Conservation (phyloP, 2,797 vertebrate genomes). For the Chiloscyllium punctatum region DNA sequence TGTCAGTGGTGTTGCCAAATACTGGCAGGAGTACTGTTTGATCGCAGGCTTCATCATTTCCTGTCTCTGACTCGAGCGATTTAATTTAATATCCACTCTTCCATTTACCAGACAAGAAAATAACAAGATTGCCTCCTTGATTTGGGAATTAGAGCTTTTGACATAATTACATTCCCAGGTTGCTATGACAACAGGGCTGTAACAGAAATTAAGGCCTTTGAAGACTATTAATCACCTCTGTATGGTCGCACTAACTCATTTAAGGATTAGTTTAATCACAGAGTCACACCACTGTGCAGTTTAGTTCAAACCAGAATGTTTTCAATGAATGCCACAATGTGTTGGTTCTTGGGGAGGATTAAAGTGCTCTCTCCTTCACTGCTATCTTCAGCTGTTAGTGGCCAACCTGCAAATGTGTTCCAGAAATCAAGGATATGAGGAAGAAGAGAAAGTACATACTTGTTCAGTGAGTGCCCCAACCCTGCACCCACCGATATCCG, state of each 20-base stretch:
- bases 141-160: neutral
- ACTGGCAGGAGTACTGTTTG: neutral
- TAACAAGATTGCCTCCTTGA: constrained; percentile 11
- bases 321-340: too few relatives aligned
- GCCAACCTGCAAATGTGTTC: neutral
- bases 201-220: neutral
- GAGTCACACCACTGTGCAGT: neutral
- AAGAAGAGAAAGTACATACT: neutral
- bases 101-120: neutral
- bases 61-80: neutral
- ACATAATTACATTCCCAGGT: neutral
- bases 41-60: neutral
- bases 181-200: neutral
- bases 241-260: neutral
- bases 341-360: neutral
- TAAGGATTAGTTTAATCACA: neutral
- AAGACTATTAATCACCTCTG: neutral
- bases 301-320: neutral
- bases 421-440: neutral
- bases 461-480: neutral
- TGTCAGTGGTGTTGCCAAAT: neutral
- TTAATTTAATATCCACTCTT: constrained; percentile 26
- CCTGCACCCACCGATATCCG: neutral
- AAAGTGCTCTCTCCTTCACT: neutral
- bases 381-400: neutral